Evolutionary conservation across 2,113 vertebrate genomes (phyloP).

Genomic region (Lampris incognitus): DNA sequence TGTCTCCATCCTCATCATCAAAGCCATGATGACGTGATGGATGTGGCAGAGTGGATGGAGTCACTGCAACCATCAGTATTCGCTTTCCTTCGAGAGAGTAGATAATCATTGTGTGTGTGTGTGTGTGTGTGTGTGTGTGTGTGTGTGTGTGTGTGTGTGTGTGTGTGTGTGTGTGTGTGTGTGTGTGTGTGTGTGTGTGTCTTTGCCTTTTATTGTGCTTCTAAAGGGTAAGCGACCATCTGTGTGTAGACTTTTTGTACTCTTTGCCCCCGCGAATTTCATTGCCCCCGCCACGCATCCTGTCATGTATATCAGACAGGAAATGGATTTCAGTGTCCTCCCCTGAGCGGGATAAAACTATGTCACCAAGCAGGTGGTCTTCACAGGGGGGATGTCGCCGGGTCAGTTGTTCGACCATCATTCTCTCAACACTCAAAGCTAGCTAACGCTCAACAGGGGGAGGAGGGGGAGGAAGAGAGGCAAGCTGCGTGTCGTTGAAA

Average conservation of each 20-base stretch:
- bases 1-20: conserved; percentile 6
- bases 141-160: not conserved
- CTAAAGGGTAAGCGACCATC: not conserved
- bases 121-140: not conserved
- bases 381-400: not conserved
- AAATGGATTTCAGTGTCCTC: not conserved
- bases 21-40: not conserved
- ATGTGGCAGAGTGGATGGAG: not conserved
- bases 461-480: not conserved
- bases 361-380: not conserved
- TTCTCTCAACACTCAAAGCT: not conserved
- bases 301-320: not conserved
- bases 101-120: not conserved
- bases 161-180: conserved; percentile 10
- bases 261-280: conserved; percentile 8
- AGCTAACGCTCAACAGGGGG: not conserved
- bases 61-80: not conserved
- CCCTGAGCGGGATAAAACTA: not conserved
- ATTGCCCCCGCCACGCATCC: not conserved
- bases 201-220: not conserved
- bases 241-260: conserved; percentile 15
- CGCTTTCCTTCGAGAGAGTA: not conserved
- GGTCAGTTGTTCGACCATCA: not conserved
- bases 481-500: not conserved
- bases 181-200: not conserved